Conservation (phyloP, 2,797 vertebrate species). For the Lagocephalus sceleratus region DNA sequence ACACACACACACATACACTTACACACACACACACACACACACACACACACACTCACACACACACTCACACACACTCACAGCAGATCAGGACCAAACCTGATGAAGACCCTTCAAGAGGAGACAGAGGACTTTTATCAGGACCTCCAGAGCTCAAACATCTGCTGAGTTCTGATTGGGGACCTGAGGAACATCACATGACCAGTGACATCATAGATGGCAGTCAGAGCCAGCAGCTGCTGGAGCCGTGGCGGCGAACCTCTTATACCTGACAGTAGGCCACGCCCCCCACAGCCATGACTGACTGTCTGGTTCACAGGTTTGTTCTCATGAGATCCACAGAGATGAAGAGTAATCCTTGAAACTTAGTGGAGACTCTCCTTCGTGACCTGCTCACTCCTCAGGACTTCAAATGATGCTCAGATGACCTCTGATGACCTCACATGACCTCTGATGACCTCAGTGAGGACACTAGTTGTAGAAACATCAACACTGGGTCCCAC, state of each 20-base stretch:
- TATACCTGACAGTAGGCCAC: constrained; percentile 17
- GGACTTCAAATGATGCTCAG: too few species aligned
- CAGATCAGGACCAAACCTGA: too few species aligned
- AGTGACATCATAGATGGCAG: not conserved
- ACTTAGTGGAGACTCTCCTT: not conserved
- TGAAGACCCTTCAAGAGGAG: too few species aligned
- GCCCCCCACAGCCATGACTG: not conserved
- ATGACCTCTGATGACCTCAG: not conserved
- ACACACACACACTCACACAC: too few species aligned
- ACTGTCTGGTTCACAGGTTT: not conserved
- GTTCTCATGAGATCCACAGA: not conserved
- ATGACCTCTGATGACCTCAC: not conserved
- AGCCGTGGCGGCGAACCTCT: too few species aligned
- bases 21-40: too few species aligned
- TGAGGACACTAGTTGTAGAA: not conserved
- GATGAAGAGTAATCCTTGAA: too few species aligned
- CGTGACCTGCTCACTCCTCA: not conserved
- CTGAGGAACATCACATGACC: not conserved
- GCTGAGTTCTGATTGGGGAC: too few species aligned
- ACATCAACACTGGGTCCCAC: too few species aligned
- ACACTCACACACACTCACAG: not conserved
- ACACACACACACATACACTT: too few species aligned
- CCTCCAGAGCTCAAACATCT: too few species aligned
- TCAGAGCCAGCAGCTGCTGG: not conserved
- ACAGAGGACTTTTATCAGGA: too few species aligned